Conservation (phyloP, 2,888 invertebrate genomes). For the Polyommatus iphigenia region DNA sequence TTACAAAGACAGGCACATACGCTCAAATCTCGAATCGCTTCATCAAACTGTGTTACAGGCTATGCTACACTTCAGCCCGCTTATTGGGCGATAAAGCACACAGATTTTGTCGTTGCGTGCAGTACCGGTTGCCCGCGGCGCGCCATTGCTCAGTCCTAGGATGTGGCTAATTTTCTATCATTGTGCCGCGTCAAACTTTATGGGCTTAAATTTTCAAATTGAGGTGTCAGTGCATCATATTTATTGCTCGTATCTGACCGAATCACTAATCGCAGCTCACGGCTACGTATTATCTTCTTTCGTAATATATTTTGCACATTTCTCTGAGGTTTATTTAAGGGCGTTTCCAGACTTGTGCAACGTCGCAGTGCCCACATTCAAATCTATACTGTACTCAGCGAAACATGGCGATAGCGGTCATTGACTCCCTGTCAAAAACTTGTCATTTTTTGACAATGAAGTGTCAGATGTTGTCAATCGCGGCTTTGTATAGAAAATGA, state of each 20-base stretch:
- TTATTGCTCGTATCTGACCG: slow-evolving; percentile 62
- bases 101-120: slow-evolving; percentile 57
- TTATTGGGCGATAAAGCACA: slow-evolving; percentile 26
- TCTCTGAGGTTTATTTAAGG: background rate
- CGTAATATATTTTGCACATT: slow-evolving; percentile 39
- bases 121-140: slow-evolving; percentile 59
- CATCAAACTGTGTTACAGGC: background rate
- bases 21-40: background rate
- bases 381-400: no score
- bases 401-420: no score
- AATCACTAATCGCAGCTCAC: slow-evolving; percentile 59
- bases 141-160: slow-evolving; percentile 73
- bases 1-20: no score
- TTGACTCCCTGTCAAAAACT: no score
- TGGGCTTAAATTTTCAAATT: slow-evolving; percentile 64
- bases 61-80: background rate
- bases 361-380: no score
- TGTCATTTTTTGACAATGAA: no score
- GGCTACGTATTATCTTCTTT: slow-evolving; percentile 47
- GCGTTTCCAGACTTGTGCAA: background rate
- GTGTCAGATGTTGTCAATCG: no score
- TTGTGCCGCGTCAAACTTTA: slow-evolving; percentile 52
- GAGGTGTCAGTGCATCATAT: slow-evolving; percentile 73
- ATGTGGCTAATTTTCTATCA: slow-evolving; percentile 79
- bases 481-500: no score